These are phyloP conservation scores for Ormyrus pomaceus DNA, from an alignment of 2,888 invertebrate species.

Conservation along the genomic window DNA sequence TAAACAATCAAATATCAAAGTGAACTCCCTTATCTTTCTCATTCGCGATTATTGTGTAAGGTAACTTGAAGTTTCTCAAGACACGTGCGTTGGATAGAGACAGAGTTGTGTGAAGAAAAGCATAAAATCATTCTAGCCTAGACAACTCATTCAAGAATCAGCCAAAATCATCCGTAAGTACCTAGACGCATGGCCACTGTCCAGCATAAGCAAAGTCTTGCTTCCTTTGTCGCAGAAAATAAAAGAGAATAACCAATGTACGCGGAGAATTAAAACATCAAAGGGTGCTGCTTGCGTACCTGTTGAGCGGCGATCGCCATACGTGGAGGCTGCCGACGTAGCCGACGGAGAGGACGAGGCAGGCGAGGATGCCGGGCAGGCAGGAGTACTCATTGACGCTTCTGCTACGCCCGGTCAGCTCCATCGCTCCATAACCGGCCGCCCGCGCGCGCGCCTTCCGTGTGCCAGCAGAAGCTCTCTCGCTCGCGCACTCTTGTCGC, in stretches of 20 bases:
- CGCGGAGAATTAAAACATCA: conserved; percentile 2
- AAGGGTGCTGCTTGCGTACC: conserved; percentile 76
- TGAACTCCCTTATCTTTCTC: too few relatives aligned
- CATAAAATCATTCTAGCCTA: neutral
- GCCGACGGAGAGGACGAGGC: conserved; percentile 85
- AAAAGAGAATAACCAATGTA: too few relatives aligned
- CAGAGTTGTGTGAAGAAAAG: conserved; percentile 8
- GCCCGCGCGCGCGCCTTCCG: neutral
- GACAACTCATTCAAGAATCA: too few relatives aligned
- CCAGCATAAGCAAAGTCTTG: too few relatives aligned
- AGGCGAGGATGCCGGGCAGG: conserved; percentile 82
- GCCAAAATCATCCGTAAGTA: too few relatives aligned
- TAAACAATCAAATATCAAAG: too few relatives aligned
- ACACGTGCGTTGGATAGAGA: conserved; percentile 43
- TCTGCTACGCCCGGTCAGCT: conserved; percentile 25
- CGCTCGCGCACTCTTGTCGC: neutral
- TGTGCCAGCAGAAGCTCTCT: neutral
- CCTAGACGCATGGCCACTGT: too few relatives aligned
- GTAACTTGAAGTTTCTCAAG: neutral
- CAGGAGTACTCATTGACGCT: conserved; percentile 70
- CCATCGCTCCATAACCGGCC: conserved; percentile 42
- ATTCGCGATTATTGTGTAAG: too few relatives aligned
- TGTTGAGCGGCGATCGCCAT: conserved; percentile 87
- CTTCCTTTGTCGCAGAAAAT: too few relatives aligned
- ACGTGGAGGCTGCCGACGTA: conserved; percentile 93